Base-by-base conservation (phyloP, 1,140 invertebrate genomes). In the Heliconius eleuchia region DNA sequence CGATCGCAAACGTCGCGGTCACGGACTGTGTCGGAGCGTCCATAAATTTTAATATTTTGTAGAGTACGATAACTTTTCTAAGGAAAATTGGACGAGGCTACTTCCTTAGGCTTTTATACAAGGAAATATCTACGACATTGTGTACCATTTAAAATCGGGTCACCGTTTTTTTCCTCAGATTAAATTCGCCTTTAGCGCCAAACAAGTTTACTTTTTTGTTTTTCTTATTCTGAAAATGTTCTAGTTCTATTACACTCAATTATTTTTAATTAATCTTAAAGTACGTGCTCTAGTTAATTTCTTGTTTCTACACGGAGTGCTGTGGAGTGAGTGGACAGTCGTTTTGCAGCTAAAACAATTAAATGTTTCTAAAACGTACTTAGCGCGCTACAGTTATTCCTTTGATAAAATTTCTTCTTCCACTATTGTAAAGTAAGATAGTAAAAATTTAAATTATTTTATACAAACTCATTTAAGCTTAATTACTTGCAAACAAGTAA, bases 191-290 rank as follows among this genome's bases (percentile, higher is more conserved):
- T 74, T 6, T 37, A 73, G 77, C 73, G 60, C 57, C 42, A 60
- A 80, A 72, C 18, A 80, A 80, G 78, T 80, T 80, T 76, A 77
- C 75, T 73, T 76, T 77, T 76, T 80, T 80, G 74, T 76, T 74
- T 34, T 78, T 71, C 75, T 52, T 78, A 78, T 81, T 81, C 76
- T 78, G 70, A 34, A 9, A 75, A 55, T 84, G 75, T 79, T 82
- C 82, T 84, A 82, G 82, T 84, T 84, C 84, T 82, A 84, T 87
- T 88, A 83, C 80, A 83, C 66, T 79, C 87, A 89, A 89, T 89
- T 87, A 87, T 81, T 87, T 87, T 89, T 89, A 87, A 91, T 90
- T 89, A 88, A 84, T 88, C 79, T 81, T 88, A 90, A 30, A 91
- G 89, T 88, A 89, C 83, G 77, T 82, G 80, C 60, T 71, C 79